Conservation (phyloP, 2,113 vertebrate genomes). For the Trematomus loennbergii region DNA sequence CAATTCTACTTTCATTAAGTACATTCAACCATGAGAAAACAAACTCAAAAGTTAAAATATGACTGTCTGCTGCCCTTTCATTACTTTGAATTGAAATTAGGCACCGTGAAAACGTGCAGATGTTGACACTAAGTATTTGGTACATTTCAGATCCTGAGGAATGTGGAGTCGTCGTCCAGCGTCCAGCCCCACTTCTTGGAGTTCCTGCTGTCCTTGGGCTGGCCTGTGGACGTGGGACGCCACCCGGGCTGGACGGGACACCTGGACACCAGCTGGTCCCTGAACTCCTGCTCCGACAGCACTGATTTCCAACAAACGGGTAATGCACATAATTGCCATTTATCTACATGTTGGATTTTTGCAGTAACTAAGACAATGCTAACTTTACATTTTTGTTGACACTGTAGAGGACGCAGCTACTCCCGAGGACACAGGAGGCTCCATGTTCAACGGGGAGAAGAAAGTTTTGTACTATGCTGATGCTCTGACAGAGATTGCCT, state of each 20-base stretch:
- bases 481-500: conserved; percentile 95
- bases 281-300: conserved; percentile 87
- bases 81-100: not conserved
- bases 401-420: conserved; percentile 85
- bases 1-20: too few species aligned
- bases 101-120: not conserved
- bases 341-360: not conserved
- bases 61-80: too few species aligned
- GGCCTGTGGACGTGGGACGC: conserved; percentile 92
- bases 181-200: conserved; percentile 96
- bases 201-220: conserved; percentile 95
- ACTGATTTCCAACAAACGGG: conserved; percentile 86
- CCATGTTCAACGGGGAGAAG: conserved; percentile 94
- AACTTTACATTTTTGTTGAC: conserved; percentile 18
- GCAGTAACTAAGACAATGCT: not conserved
- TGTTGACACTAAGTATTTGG: not conserved
- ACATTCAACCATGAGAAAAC: too few species aligned
- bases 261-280: conserved; percentile 94
- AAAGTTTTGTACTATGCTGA: conserved; percentile 96
- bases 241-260: conserved; percentile 97
- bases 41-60: too few species aligned
- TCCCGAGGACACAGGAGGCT: conserved; percentile 91
- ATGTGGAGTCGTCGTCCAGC: conserved; percentile 91
- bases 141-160: conserved; percentile 89
- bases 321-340: conserved; percentile 46